Evolutionary conservation across 1,140 invertebrate species (phyloP), one percentile per base, ranked within the genome.

Genomic region (Mylabris phalerata): DNA sequence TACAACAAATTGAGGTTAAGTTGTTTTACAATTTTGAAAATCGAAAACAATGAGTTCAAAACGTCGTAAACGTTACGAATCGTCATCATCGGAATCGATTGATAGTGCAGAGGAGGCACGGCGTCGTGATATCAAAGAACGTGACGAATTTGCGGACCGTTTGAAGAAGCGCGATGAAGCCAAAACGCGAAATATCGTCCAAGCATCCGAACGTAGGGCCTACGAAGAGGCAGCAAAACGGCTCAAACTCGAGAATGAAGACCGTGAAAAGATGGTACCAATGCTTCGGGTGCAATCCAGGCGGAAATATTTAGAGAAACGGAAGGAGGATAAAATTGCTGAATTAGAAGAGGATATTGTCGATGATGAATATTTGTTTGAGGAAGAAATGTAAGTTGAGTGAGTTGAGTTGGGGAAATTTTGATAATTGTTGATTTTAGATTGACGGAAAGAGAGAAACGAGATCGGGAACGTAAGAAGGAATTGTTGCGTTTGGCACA

Each of bases 361-460:
- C n/a, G 97, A 99, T 75, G 96, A 99, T 79, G 93, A 98, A 76
- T 95, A 92, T 75, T 78, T 98, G 1, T 99, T 98, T 77, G 86
- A 89, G 27, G 90, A 93, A 59, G 82, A 86, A 69, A 80, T 89
- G 85, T 93, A 82, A 81, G 84, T 80, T 57, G 60, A 66, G 45
- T 4, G 6, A 27, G 45, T 52, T 25, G 39, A 5, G 42, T 43
- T 45, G 19, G 19, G 19, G 19, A 19, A 1, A 40, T 59, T 9
- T 32, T 19, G 1, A 19, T 19, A 19, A 24, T 47, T 19, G 26
- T 19, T 43, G n/a, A 10, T 75, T 75, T 42, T 66, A 89, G 89
- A 39, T 78, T 99, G 54, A 98, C 94, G 7, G 83, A 90, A 67
- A 76, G 83, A 59, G 97, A 99, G 73, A 85, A 83, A 61, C 81